Conservation (phyloP, 2,113 vertebrate species). For the Apteryx owenii region DNA sequence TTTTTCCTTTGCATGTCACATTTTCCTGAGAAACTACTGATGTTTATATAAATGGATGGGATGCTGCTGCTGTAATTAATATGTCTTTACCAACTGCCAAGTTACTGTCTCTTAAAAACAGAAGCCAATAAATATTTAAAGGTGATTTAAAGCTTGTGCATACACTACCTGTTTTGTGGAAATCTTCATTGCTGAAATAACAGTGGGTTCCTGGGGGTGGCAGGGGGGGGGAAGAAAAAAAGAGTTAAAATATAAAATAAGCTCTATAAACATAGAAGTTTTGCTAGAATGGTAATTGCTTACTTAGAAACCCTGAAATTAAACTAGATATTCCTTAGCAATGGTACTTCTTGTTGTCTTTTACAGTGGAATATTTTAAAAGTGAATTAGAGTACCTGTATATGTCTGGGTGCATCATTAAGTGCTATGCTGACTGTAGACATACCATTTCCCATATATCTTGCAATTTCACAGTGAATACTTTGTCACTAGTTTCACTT, state of each 20-base stretch:
- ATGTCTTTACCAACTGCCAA: constrained; percentile 44
- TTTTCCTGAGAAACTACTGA: constrained; percentile 49
- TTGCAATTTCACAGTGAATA: neutral
- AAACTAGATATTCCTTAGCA: neutral
- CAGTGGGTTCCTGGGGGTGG: constrained; percentile 86
- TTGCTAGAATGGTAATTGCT: neutral
- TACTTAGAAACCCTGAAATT: neutral
- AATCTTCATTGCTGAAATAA: constrained; percentile 94
- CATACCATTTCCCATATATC: neutral
- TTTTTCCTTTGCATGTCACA: neutral
- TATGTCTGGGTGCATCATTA: neutral
- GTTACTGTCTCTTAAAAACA: constrained; percentile 51
- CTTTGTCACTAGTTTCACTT: neutral
- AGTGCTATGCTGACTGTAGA: neutral
- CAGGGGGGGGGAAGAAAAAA: neutral
- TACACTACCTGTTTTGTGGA: constrained; percentile 94
- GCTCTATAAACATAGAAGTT: neutral
- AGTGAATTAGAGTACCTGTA: neutral
- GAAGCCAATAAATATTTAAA: constrained; percentile 54
- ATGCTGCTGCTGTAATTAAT: constrained; percentile 61
- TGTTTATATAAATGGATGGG: constrained; percentile 48
- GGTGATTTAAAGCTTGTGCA: constrained; percentile 48
- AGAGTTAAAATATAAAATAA: neutral
- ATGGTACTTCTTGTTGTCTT: neutral
- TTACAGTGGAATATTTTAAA: neutral